Evolutionary conservation across 2,797 vertebrate genomes (phyloP), one percentile per base, ranked within the genome.

Genomic region (Erethizon dorsatum): DNA sequence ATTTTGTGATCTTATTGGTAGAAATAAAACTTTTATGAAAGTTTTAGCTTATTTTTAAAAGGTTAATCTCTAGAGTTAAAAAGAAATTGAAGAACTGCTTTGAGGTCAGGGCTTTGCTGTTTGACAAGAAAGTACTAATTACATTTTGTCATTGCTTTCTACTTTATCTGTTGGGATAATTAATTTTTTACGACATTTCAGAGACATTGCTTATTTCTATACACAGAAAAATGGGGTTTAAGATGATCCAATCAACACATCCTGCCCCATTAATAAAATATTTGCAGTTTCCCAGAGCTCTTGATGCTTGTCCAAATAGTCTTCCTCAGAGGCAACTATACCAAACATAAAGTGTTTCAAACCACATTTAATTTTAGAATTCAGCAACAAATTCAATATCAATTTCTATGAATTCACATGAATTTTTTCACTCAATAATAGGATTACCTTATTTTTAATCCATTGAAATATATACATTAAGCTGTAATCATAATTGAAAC

Each of bases 341-440:
- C 37, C 31, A 92, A 92, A 50, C 26, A 82, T 89, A 93, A 47
- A 3, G 56, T 88, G 52, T 78, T 33, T 10, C 4, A 26, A 50
- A 54, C 79, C 1, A 37, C 45, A 87, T 47, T 83, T 95, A 17
- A 3, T 90, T 96, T 90, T 45, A 28, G 73, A 91, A 94, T 67
- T 96, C n/a, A 93, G 9, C 6, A 73, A 91, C 59, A 65, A 47
- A 90, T 67, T 84, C 37, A 94, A 56, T 87, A 9, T 45, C 61
- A 88, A 71, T 93, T 88, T 96, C 28, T 83, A 85, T 75, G 8
- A 93, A 37, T 88, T 96, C 31, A 63, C 45, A 37, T 82, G 63
- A 85, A 69, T 90, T 79, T 84, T 45, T 86, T 79, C 77, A 67
- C 26, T 94, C 13, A 79, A 22, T 73, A 96, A 41, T 56, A 69